These are phyloP conservation scores for Caenorhabditis angaria DNA, from an alignment of 2,888 invertebrate genomes.

Conservation along the genomic window DNA sequence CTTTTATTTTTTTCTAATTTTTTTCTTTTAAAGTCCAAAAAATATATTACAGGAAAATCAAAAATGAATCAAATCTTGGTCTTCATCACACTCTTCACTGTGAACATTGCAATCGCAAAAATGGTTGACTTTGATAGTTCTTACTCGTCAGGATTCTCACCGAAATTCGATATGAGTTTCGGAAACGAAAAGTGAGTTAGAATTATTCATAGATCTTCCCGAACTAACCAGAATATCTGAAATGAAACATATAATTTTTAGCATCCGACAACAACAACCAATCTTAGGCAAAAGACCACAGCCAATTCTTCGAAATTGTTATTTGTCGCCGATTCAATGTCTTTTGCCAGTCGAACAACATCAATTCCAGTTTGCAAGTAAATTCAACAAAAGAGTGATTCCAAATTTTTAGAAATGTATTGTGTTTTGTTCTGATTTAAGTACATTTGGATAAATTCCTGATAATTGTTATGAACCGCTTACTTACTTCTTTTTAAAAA, in stretches of 20 bases:
- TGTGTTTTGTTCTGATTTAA: constrained; percentile 7
- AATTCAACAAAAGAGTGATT: constrained; percentile 39
- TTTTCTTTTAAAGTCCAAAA: not conserved
- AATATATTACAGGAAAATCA: too few species aligned
- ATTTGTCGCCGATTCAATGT: constrained; percentile 43
- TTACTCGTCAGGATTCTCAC: not conserved
- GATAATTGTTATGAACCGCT: too few species aligned
- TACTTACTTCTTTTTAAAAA: too few species aligned
- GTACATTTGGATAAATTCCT: constrained; percentile 5
- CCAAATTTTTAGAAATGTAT: constrained; percentile 1
- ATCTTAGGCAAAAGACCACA: constrained; percentile 35
- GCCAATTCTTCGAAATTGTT: constrained; percentile 41
- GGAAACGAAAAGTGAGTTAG: not conserved
- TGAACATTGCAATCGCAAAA: not conserved
- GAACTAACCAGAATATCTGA: too few species aligned
- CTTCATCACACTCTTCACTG: not conserved
- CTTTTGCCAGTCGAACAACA: constrained; percentile 40
- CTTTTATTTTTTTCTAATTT: not conserved
- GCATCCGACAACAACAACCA: not conserved
- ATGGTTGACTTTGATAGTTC: not conserved
- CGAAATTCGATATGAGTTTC: not conserved
- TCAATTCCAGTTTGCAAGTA: constrained; percentile 32
- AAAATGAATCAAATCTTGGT: constrained; percentile 4
- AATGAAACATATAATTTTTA: too few species aligned
- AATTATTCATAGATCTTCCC: too few species aligned